Evolutionary conservation across 2,113 vertebrate genomes (phyloP), one percentile per base, ranked within the genome.

Genomic region (Pungitius pungitius): DNA sequence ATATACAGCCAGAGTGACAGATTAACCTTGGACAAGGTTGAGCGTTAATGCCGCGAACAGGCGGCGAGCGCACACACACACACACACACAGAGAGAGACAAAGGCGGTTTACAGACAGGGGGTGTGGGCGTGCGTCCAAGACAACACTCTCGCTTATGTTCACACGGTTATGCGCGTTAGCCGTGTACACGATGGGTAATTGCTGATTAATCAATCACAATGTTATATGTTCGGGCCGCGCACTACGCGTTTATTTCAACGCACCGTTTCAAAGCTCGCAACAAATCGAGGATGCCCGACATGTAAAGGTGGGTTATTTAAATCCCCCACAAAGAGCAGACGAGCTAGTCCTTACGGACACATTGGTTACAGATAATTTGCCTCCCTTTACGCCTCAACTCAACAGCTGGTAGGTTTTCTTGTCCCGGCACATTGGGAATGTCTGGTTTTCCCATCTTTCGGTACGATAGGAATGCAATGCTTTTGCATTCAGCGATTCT

Each of bases 21-120:
- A 93, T 94, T 94, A 94, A 94, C 93, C 92, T 94, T 93, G 93
- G 80, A 86, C 92, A 94, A 93, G 92, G 91, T 91, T 84, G 85
- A 86, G 86, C 85, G 73, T 85, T 86, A 89, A 86, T 76, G 85
- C 78, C 59, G 89, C 7, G 81, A 84, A 65, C 82, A 83, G 82
- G 83, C 79, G 49, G 82, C 67, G 75, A 80, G 84, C 79, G 69
- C 37, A 35, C 33, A 35, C 77, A 57, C 63, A 80, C 60, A 69
- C 60, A 75, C 60, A 67, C 55, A 74, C 51, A 40, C 18, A 40
- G 40, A 56, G 42, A 72, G 76, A 66, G 63, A 61, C 49, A 45
- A 70, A 42, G 9, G 14, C 63, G 26, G n/a, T 73, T 76, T 56
- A 60, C 33, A 68, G 42, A 81, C 56, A 49, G 65, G 26, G 12